Evolutionary conservation across 2,113 vertebrate species (phyloP), one percentile per base, ranked within the genome.

Genomic region (Isurus oxyrinchus): DNA sequence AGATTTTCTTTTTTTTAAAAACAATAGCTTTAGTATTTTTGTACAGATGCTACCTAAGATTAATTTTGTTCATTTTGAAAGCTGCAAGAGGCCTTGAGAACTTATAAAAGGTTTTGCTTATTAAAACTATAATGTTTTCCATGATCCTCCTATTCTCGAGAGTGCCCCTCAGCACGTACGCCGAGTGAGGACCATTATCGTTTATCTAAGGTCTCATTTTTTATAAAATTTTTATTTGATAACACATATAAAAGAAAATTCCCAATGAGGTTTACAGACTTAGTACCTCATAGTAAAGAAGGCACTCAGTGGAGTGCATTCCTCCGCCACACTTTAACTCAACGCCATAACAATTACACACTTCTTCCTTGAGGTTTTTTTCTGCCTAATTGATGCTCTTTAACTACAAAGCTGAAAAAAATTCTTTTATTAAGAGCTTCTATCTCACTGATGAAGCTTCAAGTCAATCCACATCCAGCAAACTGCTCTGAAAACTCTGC

Each of bases 161-260:
- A 57, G 53, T 57, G 87, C 44, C 44, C 44, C 44, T 49, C 49
- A 88, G 49, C 49, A 53, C 49, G 25, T 10, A 23, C 10, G 8
- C 87, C 87, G 35, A 90, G 13, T 90, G 31, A 31, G 27, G 25
- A 90, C 16, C 27, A 90, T 55, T 57, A 59, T 14, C 10, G 49
- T 35, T 90, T 10, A 57, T 59, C 53, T 25, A 90, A 90, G 57
- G 53, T 57, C 55, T 90, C 7, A 90, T 31, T 59, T 90, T 76
- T 35, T 90, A 90, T 31, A 90, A 90, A 53, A 57, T 90, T 90
- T 90, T 90, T 35, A 90, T 88, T 88, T 88, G 87, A 88, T 88
- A 57, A 88, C 31, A 88, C 21, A 57, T 57, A 57, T 57, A 31
- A 88, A 88, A 27, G 27, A 90, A 90, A 27, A 57, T 90, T 11